Conservation (phyloP, 2,888 invertebrate genomes). For the Hipparchia sbordonii region DNA sequence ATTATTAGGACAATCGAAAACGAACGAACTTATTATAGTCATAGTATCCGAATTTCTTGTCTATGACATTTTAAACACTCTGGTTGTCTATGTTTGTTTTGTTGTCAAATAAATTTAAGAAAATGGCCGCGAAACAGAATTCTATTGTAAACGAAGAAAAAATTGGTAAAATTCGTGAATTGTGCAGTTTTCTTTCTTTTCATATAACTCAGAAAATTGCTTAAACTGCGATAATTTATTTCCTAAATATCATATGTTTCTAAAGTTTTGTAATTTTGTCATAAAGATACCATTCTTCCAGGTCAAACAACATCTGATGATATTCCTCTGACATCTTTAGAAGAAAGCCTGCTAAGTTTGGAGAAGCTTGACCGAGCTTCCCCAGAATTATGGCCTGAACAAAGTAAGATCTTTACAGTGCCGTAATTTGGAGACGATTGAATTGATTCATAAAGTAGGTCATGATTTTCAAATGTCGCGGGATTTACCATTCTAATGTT, state of each 20-base stretch:
- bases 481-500: slow-evolving; percentile 64
- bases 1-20: no score
- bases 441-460: slow-evolving; percentile 27
- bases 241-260: neutral
- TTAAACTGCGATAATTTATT: neutral
- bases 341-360: slow-evolving; percentile 91
- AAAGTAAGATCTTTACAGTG: slow-evolving; percentile 85
- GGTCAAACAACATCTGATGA: slow-evolving; percentile 72
- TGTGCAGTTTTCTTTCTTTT: neutral
- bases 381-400: slow-evolving; percentile 98
- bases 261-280: neutral
- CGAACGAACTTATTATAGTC: neutral
- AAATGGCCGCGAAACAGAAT: slow-evolving; percentile 88
- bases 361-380: slow-evolving; percentile 97
- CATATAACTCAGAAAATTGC: neutral
- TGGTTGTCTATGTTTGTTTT: slow-evolving; percentile 35
- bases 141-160: slow-evolving; percentile 85
- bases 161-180: slow-evolving; percentile 29
- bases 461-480: slow-evolving; percentile 73
- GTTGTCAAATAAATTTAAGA: slow-evolving; percentile 64
- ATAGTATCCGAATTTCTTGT: slow-evolving; percentile 18
- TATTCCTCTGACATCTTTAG: slow-evolving; percentile 81
- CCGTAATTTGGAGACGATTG: slow-evolving; percentile 15
- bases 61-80: slow-evolving; percentile 27
- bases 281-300: slow-evolving; percentile 42